These are phyloP conservation scores for Zaprionus camerounensis DNA, from an alignment of 1,140 invertebrate genomes.

Conservation along the genomic window DNA sequence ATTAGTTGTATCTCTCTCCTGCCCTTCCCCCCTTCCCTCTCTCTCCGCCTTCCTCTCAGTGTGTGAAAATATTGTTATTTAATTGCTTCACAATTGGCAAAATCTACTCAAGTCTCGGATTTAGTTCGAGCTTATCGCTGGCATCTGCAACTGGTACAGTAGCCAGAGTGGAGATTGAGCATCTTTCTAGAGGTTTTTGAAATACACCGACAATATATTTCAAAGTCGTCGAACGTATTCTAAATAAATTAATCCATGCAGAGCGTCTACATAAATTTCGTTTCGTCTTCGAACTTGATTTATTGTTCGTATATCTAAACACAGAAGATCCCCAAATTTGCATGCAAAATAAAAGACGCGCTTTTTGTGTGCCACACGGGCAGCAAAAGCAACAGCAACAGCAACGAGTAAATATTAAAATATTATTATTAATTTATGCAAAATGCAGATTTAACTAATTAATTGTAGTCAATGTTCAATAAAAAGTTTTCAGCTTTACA, in stretches of 20 bases:
- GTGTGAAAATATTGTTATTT: slow-evolving; percentile 68
- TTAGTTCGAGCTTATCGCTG: slow-evolving; percentile 37
- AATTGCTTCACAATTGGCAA: slow-evolving; percentile 69
- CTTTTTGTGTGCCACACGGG: slow-evolving; percentile 52
- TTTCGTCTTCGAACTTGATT: slow-evolving; percentile 56
- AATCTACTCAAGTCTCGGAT: slow-evolving; percentile 1
- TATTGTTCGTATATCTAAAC: slow-evolving; percentile 64
- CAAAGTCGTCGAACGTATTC: slow-evolving; percentile 53
- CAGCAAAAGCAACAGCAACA: slow-evolving; percentile 10
- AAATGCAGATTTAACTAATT: slow-evolving; percentile 81
- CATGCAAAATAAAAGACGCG: slow-evolving; percentile 51
- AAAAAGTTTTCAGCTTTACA: slow-evolving; percentile 65
- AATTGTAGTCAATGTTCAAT: slow-evolving; percentile 80
- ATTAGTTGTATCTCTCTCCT: slow-evolving; percentile 36
- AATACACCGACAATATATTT: slow-evolving; percentile 60
- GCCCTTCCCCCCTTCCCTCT: not conserved
- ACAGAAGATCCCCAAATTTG: slow-evolving; percentile 34
- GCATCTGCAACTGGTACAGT: slow-evolving; percentile 52
- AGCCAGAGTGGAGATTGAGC: slow-evolving; percentile 43
- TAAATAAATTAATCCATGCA: slow-evolving; percentile 63
- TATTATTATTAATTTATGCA: slow-evolving; percentile 80
- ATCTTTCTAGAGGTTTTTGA: slow-evolving; percentile 34
- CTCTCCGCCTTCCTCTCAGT: not conserved
- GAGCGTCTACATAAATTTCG: slow-evolving; percentile 40
- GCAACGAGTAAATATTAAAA: slow-evolving; percentile 64